Evolutionary conservation across 2,113 vertebrate species (phyloP).

Genomic region (Microcebus murinus): DNA sequence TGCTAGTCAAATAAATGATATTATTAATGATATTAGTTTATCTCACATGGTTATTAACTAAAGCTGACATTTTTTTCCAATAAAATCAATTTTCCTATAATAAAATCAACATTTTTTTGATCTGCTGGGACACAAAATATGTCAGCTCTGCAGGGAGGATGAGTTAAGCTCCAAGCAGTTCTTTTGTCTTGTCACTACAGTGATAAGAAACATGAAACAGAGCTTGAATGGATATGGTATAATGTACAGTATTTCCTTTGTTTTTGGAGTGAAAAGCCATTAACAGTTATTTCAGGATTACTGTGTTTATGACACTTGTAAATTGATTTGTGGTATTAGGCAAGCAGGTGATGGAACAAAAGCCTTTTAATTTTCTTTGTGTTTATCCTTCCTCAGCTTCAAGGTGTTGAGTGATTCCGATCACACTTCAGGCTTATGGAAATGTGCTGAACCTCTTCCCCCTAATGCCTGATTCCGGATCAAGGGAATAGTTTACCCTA

Average conservation of each 20-base stretch:
- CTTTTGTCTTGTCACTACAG: slow-evolving; percentile 65
- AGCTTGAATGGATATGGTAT: neutral
- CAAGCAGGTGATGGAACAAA: neutral
- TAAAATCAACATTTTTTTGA: neutral
- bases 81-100: neutral
- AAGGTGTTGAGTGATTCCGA: neutral
- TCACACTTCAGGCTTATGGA: neutral
- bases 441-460: neutral
- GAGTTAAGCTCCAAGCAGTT: slow-evolving; percentile 37
- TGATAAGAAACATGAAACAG: slow-evolving; percentile 50
- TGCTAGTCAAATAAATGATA: neutral
- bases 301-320: slow-evolving; percentile 62
- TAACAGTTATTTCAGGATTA: slow-evolving; percentile 54
- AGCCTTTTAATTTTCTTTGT: slow-evolving; percentile 26
- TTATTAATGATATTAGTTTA: neutral
- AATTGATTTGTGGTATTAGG: slow-evolving; percentile 62
- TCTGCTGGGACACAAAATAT: neutral
- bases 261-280: slow-evolving; percentile 42
- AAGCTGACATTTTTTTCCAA: neutral
- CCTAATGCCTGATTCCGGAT: slow-evolving; percentile 6
- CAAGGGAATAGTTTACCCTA: slow-evolving; percentile 63
- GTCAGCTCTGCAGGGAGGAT: neutral
- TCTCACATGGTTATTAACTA: slow-evolving; percentile 15
- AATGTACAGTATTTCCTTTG: slow-evolving; percentile 16
- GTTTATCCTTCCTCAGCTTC: neutral